A percentile compares a stretch with the other conserved stretches of the same genome.
Conservation (phyloP, 2,888 invertebrate species). For the Hololepta plana region DNA sequence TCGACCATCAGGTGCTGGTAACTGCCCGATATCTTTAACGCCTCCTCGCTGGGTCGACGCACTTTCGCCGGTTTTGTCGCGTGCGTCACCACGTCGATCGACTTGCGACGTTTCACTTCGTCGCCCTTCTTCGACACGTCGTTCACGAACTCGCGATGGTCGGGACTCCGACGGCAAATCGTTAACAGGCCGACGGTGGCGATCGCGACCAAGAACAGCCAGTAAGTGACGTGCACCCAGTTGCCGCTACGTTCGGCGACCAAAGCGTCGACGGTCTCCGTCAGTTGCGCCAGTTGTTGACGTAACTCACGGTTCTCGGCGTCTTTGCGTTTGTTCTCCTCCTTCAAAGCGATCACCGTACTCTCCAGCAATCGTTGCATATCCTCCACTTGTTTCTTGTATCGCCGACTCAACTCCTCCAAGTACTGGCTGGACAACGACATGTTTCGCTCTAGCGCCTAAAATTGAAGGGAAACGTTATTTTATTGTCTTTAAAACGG, state of each 20-base stretch:
- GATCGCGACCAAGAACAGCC: slow-evolving; percentile 32
- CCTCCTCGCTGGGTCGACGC: slow-evolving; percentile 58
- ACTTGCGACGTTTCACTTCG: slow-evolving; percentile 34
- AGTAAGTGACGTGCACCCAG: slow-evolving; percentile 40
- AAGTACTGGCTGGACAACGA: slow-evolving; percentile 91
- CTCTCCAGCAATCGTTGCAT: slow-evolving; percentile 73
- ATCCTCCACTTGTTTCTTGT: slow-evolving; percentile 93
- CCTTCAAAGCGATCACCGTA: slow-evolving; percentile 52
- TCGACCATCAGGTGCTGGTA: slow-evolving; percentile 39
- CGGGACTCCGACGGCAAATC: slow-evolving; percentile 33
- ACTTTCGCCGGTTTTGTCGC: slow-evolving; percentile 36
- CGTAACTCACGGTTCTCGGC: slow-evolving; percentile 41
- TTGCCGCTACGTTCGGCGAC: slow-evolving; percentile 44
- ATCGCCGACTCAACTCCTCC: slow-evolving; percentile 86
- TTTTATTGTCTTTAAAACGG: slow-evolving; percentile 7
- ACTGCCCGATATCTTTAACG: slow-evolving; percentile 37
- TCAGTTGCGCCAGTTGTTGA: slow-evolving; percentile 44
- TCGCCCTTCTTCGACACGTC: slow-evolving; percentile 11
- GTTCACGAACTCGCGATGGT: slow-evolving; percentile 21
- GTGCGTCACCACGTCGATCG: slow-evolving; percentile 43
- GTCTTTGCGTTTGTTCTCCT: slow-evolving; percentile 59
- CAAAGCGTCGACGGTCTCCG: slow-evolving; percentile 38
- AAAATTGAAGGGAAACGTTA: slow-evolving; percentile 1
- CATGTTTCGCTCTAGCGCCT: slow-evolving; percentile 88
- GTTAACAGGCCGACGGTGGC: slow-evolving; percentile 33